Evolutionary conservation across 1,140 invertebrate genomes (phyloP).

Genomic region (Lordiphosa stackelbergi): DNA sequence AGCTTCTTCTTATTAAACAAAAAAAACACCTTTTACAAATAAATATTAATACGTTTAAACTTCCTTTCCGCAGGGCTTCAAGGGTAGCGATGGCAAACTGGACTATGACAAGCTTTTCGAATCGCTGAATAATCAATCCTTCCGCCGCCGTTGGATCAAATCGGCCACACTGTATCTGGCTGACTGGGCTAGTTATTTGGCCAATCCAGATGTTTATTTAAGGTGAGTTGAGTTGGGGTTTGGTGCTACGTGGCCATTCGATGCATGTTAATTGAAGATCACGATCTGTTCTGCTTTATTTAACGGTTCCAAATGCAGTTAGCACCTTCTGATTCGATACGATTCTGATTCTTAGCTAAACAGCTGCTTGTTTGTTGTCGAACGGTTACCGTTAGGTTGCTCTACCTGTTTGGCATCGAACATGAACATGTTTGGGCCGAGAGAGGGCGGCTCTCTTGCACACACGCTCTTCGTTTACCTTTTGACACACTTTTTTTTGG

Average conservation of each 20-base stretch:
- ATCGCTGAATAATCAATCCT: constrained; percentile 86
- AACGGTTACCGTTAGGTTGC: constrained; percentile 56
- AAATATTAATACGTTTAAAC: not conserved
- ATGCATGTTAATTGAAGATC: constrained; percentile 52
- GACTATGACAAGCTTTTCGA: constrained; percentile 85
- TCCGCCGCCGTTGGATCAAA: constrained; percentile 87
- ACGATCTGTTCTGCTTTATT: constrained; percentile 42
- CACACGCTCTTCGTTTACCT: constrained; percentile 29
- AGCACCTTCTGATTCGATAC: constrained; percentile 58
- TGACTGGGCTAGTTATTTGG: constrained; percentile 84
- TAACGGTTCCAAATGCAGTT: constrained; percentile 53
- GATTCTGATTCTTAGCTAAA: constrained; percentile 28
- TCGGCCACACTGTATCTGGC: constrained; percentile 85
- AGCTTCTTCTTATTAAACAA: too few species aligned
- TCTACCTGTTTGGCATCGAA: constrained; percentile 63
- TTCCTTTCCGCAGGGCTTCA: constrained; percentile 76
- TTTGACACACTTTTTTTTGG: constrained; percentile 53
- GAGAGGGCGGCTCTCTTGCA: constrained; percentile 12
- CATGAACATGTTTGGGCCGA: constrained; percentile 28
- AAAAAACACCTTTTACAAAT: not conserved
- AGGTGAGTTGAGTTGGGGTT: constrained; percentile 78
- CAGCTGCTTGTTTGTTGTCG: constrained; percentile 33
- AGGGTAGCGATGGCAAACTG: constrained; percentile 82
- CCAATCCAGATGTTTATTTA: constrained; percentile 86
- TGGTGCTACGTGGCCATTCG: constrained; percentile 26